These are phyloP conservation scores for Alectoris magna DNA, from an alignment of 2,797 vertebrate species.

Conservation along the genomic window DNA sequence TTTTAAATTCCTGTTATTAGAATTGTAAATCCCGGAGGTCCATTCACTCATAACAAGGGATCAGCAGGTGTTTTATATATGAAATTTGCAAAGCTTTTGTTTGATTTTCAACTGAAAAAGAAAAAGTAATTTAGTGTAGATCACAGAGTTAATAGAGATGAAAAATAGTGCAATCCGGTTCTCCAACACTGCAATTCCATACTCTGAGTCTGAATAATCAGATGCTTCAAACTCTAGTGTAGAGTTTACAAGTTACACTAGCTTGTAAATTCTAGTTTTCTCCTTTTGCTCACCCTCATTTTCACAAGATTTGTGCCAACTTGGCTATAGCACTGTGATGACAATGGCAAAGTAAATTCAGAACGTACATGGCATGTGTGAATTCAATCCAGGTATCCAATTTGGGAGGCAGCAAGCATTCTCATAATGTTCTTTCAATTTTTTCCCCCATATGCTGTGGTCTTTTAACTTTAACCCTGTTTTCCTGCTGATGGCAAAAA, in stretches of 20 bases:
- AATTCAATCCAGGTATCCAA: background rate
- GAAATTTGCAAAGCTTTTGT: constrained; percentile 2
- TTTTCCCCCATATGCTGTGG: background rate
- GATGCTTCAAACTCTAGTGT: background rate
- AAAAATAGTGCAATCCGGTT: background rate
- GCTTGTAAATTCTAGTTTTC: background rate
- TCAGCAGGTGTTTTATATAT: background rate
- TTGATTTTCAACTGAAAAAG: background rate
- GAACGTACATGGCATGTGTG: background rate
- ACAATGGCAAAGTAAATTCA: background rate
- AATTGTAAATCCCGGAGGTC: constrained; percentile 14
- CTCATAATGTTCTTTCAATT: background rate
- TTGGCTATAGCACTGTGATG: background rate
- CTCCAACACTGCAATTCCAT: background rate
- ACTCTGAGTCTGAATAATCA: background rate
- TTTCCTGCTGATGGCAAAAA: background rate
- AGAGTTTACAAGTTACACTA: background rate
- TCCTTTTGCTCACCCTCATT: background rate
- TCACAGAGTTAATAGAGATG: constrained; percentile 21
- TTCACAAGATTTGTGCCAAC: background rate
- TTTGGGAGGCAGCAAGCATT: background rate
- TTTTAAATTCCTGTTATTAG: constrained; percentile 26
- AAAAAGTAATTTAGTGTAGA: background rate
- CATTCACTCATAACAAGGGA: background rate
- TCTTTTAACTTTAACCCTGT: fast-evolving